Base-by-base conservation (phyloP, 1,140 invertebrate genomes). In the Platyscapa corneri region DNA sequence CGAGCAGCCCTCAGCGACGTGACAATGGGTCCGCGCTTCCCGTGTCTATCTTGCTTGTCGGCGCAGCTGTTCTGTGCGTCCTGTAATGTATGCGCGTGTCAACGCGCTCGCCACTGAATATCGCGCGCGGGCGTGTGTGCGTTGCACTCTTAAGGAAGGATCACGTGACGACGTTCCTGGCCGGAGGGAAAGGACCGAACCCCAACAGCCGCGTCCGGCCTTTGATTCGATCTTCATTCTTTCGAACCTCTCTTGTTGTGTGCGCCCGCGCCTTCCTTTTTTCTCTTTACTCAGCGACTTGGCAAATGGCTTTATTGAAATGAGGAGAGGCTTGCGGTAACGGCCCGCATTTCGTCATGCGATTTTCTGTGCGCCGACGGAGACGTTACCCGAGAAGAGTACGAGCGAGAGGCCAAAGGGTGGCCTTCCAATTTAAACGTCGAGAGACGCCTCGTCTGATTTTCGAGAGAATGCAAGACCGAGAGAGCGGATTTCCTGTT, bases 81-180 rank as follows among this genome's bases (percentile, higher is more conserved):
- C 6, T 6, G 3, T 91, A 91, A 92, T 91, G 88, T 92, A 91
- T 91, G 89, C 89, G 86, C 89, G 87, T 90, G 89, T 92, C 90
- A 91, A 91, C 89, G 87, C n/a, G n/a, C n/a, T n/a, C n/a, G n/a
- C n/a, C n/a, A 46, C 89, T 88, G 87, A 87, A 27, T 27, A 60
- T 60, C 56, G 23, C 81, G 87, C 86, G 76, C 86, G 87, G 87
- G 87, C 84, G 89, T 89, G 87, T 87, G 3, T 8, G 86, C 87
- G 0, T 27, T 20, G 37, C 70, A 8, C 14, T 10, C 27, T 27
- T 27, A 10, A 3, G n/a, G 5, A 3, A 12, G 46, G 32, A 27
- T 74, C 80, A 56, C 46, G 67, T 82, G 65, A 53, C 70, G 18
- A 5, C 2, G 37, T 23, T 27, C n/a, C 65, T 67, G 14, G 32